phyloP scores from a whole-genome alignment of 2,888 invertebrate genomes.

The Schizaphis graminum region DNA sequence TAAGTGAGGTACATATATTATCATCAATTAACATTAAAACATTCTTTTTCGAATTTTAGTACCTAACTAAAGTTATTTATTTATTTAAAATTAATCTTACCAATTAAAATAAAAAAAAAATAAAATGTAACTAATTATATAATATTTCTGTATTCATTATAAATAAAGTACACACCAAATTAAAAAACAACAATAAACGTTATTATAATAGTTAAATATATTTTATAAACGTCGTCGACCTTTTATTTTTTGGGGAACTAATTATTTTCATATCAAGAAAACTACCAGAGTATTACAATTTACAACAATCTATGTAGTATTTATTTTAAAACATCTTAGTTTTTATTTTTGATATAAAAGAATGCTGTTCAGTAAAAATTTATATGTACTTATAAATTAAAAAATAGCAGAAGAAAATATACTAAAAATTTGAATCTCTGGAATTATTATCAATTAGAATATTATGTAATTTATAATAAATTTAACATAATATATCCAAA shows the following conservation, averaged over 20 bases:
- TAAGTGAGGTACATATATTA: not conserved
- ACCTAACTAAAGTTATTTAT: not conserved
- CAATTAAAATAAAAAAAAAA: not conserved
- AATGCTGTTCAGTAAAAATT: not conserved
- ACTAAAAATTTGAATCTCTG: not conserved
- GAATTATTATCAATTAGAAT: not conserved
- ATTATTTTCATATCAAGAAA: not conserved
- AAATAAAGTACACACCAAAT: not conserved
- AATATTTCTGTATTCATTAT: not conserved
- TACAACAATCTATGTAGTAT: not conserved
- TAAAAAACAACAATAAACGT: not conserved
- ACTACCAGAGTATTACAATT: not conserved
- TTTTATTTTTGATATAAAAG: not conserved
- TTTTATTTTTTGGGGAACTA: not conserved
- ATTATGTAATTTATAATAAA: not conserved
- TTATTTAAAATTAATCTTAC: too few relatives aligned
- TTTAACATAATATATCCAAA: not conserved
- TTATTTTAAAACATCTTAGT: not conserved
- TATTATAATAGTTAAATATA: not conserved
- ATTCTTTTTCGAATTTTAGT: not conserved
- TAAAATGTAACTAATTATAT: not conserved
- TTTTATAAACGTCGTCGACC: not conserved
- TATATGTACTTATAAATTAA: not conserved
- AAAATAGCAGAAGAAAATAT: not conserved
- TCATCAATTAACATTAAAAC: not conserved